Evolutionary conservation across 2,113 vertebrate species (phyloP).

Genomic region (Phasianus colchicus): DNA sequence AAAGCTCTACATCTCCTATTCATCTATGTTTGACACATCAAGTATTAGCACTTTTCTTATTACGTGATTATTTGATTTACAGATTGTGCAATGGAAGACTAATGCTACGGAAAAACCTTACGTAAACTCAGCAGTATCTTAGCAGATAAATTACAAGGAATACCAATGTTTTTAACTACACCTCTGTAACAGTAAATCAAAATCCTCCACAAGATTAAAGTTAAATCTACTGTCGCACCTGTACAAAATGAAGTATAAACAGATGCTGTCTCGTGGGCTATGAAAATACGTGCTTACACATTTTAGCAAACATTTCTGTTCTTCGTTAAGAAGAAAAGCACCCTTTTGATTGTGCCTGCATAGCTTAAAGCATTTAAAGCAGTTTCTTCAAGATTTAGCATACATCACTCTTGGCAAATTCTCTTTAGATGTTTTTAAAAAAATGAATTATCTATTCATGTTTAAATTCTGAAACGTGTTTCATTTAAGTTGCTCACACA

Average conservation of each 20-base stretch:
- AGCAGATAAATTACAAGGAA: not conserved
- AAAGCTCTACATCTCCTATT: not conserved
- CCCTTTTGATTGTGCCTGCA: not conserved
- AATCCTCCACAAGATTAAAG: not conserved
- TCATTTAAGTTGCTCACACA: not conserved
- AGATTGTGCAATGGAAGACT: not conserved
- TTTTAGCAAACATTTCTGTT: not conserved
- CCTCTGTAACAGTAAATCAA: not conserved
- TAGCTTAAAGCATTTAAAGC: not conserved
- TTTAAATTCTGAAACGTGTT: not conserved
- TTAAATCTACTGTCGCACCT: not conserved
- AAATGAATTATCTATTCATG: constrained; percentile 8
- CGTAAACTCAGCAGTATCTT: not conserved
- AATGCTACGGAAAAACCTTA: not conserved
- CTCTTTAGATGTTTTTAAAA: not conserved
- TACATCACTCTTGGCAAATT: not conserved
- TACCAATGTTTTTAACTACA: not conserved
- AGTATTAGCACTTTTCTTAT: not conserved
- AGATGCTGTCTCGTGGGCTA: not conserved
- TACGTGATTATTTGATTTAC: not conserved
- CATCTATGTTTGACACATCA: not conserved
- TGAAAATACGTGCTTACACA: not conserved
- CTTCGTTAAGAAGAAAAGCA: not conserved
- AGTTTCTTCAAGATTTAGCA: not conserved
- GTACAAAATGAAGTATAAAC: not conserved